phyloP scores from a whole-genome alignment of 2,797 vertebrate genomes.

The Esox masquinongy region DNA sequence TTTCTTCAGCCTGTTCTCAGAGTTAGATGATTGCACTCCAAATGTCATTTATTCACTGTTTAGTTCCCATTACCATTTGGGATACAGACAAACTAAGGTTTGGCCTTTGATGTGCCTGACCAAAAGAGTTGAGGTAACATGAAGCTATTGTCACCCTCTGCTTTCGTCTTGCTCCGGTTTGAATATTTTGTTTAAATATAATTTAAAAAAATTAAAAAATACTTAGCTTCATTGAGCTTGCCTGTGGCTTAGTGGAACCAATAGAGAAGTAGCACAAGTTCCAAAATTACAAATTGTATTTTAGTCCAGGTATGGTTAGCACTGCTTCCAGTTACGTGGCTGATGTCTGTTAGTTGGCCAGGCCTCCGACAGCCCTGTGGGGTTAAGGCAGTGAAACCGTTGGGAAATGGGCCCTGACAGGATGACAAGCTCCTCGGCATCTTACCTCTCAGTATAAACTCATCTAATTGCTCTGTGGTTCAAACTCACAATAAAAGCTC shows the following conservation, averaged over 20 bases:
- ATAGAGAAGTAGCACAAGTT: not conserved
- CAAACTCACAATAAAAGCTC: conserved; percentile 70
- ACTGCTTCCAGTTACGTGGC: not conserved
- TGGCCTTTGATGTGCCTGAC: not conserved
- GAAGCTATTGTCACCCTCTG: not conserved
- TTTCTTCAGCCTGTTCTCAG: not conserved
- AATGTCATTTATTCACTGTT: not conserved
- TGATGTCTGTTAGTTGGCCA: not conserved
- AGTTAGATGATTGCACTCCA: not conserved
- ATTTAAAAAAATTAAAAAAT: too few species aligned
- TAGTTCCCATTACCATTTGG: too few species aligned
- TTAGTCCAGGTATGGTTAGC: not conserved
- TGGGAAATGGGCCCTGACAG: conserved; percentile 73
- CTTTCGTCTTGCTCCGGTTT: not conserved
- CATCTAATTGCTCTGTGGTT: conserved; percentile 73
- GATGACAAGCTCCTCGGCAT: conserved; percentile 69
- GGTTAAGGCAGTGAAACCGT: conserved; percentile 49
- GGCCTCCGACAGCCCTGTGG: conserved; percentile 38
- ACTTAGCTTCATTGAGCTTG: not conserved
- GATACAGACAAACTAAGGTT: not conserved
- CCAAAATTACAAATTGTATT: not conserved
- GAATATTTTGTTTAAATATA: not conserved
- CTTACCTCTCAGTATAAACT: conserved; percentile 72
- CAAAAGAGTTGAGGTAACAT: not conserved
- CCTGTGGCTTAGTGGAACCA: not conserved